These are phyloP conservation scores for Wasmannia auropunctata DNA, from an alignment of 1,140 invertebrate genomes.

Conservation along the genomic window DNA sequence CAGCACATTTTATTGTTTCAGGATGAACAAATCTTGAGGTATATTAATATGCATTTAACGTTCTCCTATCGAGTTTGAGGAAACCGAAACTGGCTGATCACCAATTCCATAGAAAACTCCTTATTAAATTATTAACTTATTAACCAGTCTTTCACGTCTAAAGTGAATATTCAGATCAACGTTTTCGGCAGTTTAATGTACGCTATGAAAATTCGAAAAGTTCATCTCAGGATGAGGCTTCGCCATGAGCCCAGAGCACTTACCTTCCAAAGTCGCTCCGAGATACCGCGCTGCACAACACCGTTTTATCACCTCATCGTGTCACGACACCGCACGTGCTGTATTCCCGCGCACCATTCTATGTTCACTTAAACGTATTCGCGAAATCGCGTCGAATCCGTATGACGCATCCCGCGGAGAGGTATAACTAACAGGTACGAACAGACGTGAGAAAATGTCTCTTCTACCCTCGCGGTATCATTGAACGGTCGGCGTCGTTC, in stretches of 20 bases:
- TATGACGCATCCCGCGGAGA: slow-evolving; percentile 52
- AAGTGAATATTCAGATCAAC: not conserved
- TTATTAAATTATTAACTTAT: no score
- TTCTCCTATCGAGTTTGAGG: not conserved
- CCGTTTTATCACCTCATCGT: slow-evolving; percentile 73
- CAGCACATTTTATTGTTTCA: not conserved
- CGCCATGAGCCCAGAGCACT: not conserved
- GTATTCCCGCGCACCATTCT: slow-evolving; percentile 26
- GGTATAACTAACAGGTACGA: slow-evolving; percentile 21
- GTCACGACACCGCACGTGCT: slow-evolving; percentile 62
- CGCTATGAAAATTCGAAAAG: not conserved
- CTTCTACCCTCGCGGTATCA: slow-evolving; percentile 57
- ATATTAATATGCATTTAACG: not conserved
- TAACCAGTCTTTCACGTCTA: not conserved
- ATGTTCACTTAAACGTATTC: slow-evolving; percentile 36
- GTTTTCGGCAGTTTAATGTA: not conserved
- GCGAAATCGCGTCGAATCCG: slow-evolving; percentile 40
- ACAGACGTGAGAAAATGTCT: not conserved
- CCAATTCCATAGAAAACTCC: no score
- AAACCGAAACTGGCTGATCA: not conserved
- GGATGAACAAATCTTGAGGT: not conserved
- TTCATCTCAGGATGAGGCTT: not conserved
- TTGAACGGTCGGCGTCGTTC: slow-evolving; percentile 61
- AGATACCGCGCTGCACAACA: slow-evolving; percentile 54
- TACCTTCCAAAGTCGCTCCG: slow-evolving; percentile 67